Evolutionary conservation across 2,888 invertebrate species (phyloP), one percentile per base, ranked within the genome.

Genomic region (Microplitis manilae): DNA sequence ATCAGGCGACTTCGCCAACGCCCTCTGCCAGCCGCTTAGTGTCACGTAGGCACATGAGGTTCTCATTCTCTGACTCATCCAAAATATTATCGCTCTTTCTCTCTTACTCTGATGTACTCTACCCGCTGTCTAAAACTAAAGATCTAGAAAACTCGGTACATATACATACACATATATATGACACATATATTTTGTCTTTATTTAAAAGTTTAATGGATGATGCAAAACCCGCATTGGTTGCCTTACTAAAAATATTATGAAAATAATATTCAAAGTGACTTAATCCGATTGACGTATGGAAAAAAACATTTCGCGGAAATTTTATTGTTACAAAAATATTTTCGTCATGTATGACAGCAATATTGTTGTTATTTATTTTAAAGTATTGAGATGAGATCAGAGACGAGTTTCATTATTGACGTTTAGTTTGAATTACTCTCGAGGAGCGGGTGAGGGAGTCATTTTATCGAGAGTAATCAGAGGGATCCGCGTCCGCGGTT

Each of bases 41-140:
- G 85, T 86, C 87, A 87, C 88, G 86, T 87, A 87, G 75, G 75
- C 75, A 75, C 83, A 83, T 77, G 78, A 70, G 78, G 77, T 78
- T 73, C 78, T 83, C 83, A 73, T 74, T 61, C 13, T 50, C 50
- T 2, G 30, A 30, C 30, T 50, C 5, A 8, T 2, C 50, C 13
- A 5, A 1, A 2, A 8, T 13, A 13, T 50, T 50, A 8, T 50
- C 72, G 60, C 68, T 71, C 73, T 69, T 74, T 75, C 41, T 62
- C 71, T 72, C 60, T 15, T 40, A 40, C 76, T 74, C 64, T 62
- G 59, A 17, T 67, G 59, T 68, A 50, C 61, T 68, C 2, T 39
- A 8, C 2, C 7, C 74, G 15, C 30, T 17, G 40, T 50, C 17
- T 30, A 2, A 40, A 68, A n/a, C 39, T 72, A 40, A 70, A 64